These are phyloP conservation scores for Acropternis orthonyx DNA, from an alignment of 2,797 vertebrate species.

Conservation along the genomic window DNA sequence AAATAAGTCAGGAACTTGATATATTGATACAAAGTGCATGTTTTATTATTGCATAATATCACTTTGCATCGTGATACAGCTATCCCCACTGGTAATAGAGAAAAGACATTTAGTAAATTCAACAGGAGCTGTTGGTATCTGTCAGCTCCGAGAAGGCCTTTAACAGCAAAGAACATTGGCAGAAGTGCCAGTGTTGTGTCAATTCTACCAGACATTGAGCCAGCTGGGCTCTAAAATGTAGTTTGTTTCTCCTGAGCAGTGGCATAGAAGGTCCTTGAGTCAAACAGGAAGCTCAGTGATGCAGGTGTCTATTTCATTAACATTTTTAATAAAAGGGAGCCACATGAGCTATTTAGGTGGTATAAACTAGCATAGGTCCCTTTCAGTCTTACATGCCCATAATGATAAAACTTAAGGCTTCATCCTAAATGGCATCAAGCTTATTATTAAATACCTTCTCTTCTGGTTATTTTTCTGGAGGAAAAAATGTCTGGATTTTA, in stretches of 20 bases:
- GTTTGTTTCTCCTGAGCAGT: background rate
- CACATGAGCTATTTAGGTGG: background rate
- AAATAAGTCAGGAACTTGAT: constrained; percentile 9
- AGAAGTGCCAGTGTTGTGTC: constrained; percentile 32
- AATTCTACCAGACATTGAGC: background rate
- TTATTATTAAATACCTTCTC: background rate
- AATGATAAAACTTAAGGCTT: background rate
- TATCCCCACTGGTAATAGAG: background rate
- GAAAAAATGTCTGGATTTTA: constrained; percentile 1
- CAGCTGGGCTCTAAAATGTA: background rate
- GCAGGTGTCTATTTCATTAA: background rate
- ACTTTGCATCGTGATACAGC: constrained; percentile 38
- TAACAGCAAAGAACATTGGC: background rate
- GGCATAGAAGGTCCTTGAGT: background rate
- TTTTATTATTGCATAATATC: constrained; percentile 47
- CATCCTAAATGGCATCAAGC: background rate
- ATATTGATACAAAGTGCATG: background rate
- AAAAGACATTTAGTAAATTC: constrained; percentile 27
- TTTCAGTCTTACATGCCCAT: background rate
- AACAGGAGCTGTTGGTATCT: constrained; percentile 38
- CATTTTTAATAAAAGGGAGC: background rate
- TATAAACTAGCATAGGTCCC: background rate
- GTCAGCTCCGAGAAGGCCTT: background rate
- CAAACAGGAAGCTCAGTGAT: background rate
- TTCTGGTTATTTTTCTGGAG: background rate